Base-by-base conservation (phyloP, 2,113 vertebrate species). In the Otus sunia region DNA sequence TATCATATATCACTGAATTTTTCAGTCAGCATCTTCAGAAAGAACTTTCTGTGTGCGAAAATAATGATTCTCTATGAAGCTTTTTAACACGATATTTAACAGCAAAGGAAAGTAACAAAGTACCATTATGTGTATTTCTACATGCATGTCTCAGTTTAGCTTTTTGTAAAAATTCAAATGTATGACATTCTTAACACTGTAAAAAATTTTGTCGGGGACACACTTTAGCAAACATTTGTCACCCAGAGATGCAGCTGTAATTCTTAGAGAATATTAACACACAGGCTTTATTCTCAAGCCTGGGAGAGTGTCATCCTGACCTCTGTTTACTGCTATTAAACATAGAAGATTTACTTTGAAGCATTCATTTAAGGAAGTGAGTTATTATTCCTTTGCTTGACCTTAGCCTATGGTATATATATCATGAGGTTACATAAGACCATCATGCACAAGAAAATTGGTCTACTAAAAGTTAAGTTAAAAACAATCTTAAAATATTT, bases 321-420 rank as follows among this genome's bases (percentile, higher is more conserved):
- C 98, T 94, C 94, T 97, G 96, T 97, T 98, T 98, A 95, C 96
- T 98, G 94, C 97, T 97, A 86, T 97, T 98, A 98, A 98, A 97
- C 96, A 95, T 67, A 95, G 96, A 97, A 96, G 97, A 97, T 98
- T 98, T 98, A 97, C 98, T 98, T 98, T 98, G 97, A 98, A 98
- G 97, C 90, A 96, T 98, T 98, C 97, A 97, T 98, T 98, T 98
- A 97, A 98, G 86, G 79, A 97, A 97, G 94, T 98, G 98, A 98
- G 92, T 98, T 98, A 98, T 98, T 97, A 98, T 97, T 96, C 92
- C 95, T 97, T 98, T 97, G 94, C 80, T 94, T 98, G 98, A 98
- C 98, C 98, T 98, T 98, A 98, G 97, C 96, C 97, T 96, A 79
- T 84, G 69, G 91, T 76, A 84, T 96, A 98, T 98, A 98, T 95